Evolutionary conservation across 2,113 vertebrate genomes (phyloP).

Genomic region (Sylvicapra grimmia): DNA sequence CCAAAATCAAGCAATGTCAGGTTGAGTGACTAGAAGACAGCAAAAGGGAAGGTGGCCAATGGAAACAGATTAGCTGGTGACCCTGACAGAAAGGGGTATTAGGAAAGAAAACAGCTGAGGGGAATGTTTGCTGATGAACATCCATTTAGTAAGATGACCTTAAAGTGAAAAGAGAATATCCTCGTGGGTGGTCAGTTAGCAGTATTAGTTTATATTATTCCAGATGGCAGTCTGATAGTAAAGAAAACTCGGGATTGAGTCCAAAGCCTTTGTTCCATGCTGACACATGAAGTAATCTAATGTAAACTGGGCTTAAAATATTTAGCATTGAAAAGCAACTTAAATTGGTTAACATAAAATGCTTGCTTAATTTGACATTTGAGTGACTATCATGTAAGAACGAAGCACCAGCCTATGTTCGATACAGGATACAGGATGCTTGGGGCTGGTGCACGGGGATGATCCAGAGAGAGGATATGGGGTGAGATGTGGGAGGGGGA

Average conservation of each 20-base stretch:
- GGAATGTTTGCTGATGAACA: not conserved
- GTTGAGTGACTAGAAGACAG: not conserved
- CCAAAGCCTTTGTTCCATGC: not conserved
- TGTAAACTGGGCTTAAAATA: not conserved
- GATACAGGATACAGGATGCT: no score
- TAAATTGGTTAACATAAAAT: not conserved
- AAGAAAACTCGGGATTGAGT: not conserved
- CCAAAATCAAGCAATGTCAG: not conserved
- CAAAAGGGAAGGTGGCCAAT: not conserved
- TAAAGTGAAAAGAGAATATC: not conserved
- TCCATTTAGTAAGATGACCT: not conserved
- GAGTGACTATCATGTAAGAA: no score
- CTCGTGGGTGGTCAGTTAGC: no score
- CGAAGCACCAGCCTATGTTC: no score
- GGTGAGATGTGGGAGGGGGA: no score
- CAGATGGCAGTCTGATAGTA: not conserved
- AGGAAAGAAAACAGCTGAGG: not conserved
- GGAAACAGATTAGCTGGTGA: not conserved
- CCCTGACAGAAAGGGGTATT: not conserved
- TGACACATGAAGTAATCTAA: not conserved
- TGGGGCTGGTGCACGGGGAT: no score
- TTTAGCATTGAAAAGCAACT: not conserved
- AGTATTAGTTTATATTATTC: not conserved
- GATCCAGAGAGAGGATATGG: no score
- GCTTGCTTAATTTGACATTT: not conserved